Percentiles rank a stretch among this genome's conserved stretches.
Evolutionary conservation across 1,140 invertebrate species (phyloP).

Genomic region (Hyposmocoma kahamanoa): DNA sequence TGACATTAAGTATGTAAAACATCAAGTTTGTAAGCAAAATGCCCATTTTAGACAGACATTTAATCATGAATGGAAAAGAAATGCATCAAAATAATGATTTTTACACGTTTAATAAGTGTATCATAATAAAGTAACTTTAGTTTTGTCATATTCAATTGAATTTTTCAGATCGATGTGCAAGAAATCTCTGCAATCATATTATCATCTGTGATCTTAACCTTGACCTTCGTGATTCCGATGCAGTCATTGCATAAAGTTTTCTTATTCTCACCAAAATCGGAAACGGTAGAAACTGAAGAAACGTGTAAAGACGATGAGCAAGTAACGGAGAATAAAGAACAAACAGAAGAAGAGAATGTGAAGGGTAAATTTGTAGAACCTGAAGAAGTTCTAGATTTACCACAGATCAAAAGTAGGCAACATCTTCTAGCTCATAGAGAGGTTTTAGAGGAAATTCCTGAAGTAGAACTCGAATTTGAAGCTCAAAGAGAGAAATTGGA

Average conservation of each 20-base stretch:
- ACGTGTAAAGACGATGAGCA: not conserved
- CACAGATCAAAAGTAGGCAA: slow-evolving; percentile 27
- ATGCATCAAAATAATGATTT: too few species aligned
- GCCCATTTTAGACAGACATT: too few species aligned
- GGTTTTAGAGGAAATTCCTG: slow-evolving; percentile 59
- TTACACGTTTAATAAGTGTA: too few species aligned
- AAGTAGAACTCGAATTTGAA: slow-evolving; percentile 61
- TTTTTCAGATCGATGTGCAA: slow-evolving; percentile 57
- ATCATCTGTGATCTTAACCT: slow-evolving; percentile 75
- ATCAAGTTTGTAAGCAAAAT: too few species aligned
- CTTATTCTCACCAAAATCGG: slow-evolving; percentile 14
- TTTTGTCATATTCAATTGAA: too few species aligned
- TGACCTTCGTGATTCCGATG: slow-evolving; percentile 80
- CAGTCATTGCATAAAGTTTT: slow-evolving; percentile 79
- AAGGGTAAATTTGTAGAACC: slow-evolving; percentile 13
- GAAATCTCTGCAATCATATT: slow-evolving; percentile 62
- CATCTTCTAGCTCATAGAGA: slow-evolving; percentile 57
- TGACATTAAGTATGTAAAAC: too few species aligned
- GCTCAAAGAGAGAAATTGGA: slow-evolving; percentile 46
- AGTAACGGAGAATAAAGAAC: slow-evolving; percentile 15
- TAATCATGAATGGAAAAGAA: too few species aligned
- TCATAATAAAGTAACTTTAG: too few species aligned
- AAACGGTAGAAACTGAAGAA: slow-evolving; percentile 14
- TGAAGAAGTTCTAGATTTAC: slow-evolving; percentile 25
- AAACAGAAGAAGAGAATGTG: slow-evolving; percentile 10